A percentile compares a stretch with the other conserved stretches of the same genome.
Evolutionary conservation across 2,113 vertebrate genomes (phyloP).

Genomic region (Erythrocercus mccallii): DNA sequence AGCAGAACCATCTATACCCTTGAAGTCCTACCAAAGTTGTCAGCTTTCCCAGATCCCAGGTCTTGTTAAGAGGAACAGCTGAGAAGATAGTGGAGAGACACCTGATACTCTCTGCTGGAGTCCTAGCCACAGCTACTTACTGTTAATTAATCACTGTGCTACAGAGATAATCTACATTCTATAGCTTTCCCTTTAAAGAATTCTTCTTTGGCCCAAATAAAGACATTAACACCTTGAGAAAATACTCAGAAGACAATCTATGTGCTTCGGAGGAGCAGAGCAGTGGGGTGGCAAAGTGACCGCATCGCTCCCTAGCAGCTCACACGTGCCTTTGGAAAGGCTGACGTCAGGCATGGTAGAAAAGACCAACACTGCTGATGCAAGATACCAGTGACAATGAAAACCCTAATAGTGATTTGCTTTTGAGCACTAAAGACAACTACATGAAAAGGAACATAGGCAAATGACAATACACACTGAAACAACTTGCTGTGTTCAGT

Average conservation of each 20-base stretch:
- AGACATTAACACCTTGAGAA: not conserved
- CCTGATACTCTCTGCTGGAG: not conserved
- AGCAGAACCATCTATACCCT: not conserved
- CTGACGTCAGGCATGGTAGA: not conserved
- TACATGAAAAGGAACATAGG: not conserved
- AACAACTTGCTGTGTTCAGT: not conserved
- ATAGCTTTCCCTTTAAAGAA: not conserved
- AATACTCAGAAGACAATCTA: not conserved
- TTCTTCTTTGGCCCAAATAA: not conserved
- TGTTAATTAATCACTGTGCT: conserved; percentile 15
- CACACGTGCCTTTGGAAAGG: accelerated
- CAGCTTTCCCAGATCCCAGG: not conserved
- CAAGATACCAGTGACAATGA: not conserved
- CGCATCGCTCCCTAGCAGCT: not conserved
- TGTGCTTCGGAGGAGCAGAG: not conserved
- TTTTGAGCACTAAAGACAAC: not conserved
- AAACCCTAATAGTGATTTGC: not conserved
- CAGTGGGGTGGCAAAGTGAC: not conserved
- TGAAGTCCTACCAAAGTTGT: not conserved
- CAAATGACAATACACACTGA: accelerated
- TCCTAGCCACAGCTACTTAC: not conserved
- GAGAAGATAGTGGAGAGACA: conserved; percentile 24
- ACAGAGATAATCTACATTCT: not conserved
- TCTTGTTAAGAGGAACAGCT: not conserved
- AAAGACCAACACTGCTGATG: not conserved